Percentiles rank a stretch among this genome's conserved stretches.
Conservation (phyloP, 2,113 vertebrate genomes). For the Clinocottus analis region DNA sequence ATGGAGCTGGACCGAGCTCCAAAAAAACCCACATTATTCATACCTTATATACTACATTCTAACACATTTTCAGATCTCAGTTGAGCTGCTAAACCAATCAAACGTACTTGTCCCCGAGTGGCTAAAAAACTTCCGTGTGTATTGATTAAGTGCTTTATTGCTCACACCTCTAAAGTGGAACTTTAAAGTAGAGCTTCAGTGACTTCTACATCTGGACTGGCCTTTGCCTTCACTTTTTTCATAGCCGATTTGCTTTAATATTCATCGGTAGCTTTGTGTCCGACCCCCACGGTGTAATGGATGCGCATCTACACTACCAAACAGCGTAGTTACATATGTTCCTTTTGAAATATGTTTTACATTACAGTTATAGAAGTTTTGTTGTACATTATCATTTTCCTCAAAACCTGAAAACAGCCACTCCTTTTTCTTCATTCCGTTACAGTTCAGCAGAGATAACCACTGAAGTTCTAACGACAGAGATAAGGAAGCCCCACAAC, state of each 20-base stretch:
- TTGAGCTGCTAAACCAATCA: neutral
- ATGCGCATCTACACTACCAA: neutral
- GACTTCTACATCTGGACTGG: neutral
- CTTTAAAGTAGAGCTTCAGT: neutral
- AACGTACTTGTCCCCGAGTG: neutral
- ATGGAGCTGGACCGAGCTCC: constrained; percentile 26
- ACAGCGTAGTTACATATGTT: neutral
- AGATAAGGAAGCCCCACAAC: neutral
- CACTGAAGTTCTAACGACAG: neutral
- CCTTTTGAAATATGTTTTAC: neutral
- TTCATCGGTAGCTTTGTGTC: neutral
- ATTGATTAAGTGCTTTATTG: neutral
- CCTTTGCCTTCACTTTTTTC: neutral
- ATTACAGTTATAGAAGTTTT: neutral
- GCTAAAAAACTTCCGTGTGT: neutral
- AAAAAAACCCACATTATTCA: neutral
- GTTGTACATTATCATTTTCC: neutral
- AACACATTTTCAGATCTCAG: constrained; percentile 5
- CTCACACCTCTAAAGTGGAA: neutral
- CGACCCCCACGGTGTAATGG: neutral
- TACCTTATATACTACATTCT: neutral
- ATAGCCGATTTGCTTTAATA: neutral
- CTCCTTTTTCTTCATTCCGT: neutral
- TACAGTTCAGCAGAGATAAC: neutral
- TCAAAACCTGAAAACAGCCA: neutral